Conservation (phyloP, 2,888 invertebrate species). For the Nasonia oneida region DNA sequence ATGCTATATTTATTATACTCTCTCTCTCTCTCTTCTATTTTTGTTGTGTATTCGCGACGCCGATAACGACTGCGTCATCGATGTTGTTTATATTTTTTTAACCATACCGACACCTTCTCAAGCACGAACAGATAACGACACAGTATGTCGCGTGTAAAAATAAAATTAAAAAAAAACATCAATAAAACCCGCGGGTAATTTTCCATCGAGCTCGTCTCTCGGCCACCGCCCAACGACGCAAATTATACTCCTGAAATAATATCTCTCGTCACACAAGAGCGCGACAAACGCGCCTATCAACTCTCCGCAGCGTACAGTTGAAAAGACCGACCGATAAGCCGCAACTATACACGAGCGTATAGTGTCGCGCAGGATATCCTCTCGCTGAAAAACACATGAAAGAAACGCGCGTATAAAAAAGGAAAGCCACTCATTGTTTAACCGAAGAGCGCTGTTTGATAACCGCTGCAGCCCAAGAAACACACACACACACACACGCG, state of each 20-base stretch:
- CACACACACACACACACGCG: background rate
- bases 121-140: no score
- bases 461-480: background rate
- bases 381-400: background rate
- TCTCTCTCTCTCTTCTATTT: no score
- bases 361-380: background rate
- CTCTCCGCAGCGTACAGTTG: background rate
- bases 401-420: background rate
- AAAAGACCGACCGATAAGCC: background rate
- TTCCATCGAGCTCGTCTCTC: no score
- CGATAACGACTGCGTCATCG: background rate
- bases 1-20: background rate
- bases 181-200: no score
- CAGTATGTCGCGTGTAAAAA: no score
- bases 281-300: no score
- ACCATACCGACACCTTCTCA: no score
- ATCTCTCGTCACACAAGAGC: no score
- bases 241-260: no score
- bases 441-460: slow-evolving; percentile 12
- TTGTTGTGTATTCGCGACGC: background rate
- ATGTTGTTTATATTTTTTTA: no score
- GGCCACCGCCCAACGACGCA: no score
- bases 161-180: no score
- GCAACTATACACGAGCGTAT: background rate
- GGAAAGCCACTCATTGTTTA: slow-evolving; percentile 16